These are phyloP conservation scores for Drosophila pseudoobscura DNA, from an alignment of 1,140 invertebrate genomes.

Conservation along the genomic window DNA sequence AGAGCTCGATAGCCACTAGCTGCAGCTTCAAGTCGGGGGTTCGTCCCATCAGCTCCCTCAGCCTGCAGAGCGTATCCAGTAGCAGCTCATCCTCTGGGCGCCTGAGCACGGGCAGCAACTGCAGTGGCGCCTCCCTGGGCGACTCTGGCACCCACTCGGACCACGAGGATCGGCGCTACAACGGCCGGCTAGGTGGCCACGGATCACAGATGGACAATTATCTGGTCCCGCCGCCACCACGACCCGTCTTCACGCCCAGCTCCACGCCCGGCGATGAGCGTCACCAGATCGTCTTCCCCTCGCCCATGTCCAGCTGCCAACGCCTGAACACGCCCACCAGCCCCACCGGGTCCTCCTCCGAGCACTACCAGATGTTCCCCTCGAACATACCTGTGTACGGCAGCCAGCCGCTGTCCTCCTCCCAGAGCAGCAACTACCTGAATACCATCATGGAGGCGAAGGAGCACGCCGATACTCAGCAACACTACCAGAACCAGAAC, in stretches of 20 bases:
- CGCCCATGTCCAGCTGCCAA: constrained; percentile 71
- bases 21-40: constrained; percentile 83
- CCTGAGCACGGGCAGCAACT: constrained; percentile 89
- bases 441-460: constrained; percentile 81
- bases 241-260: constrained; percentile 83
- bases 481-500: constrained; percentile 71
- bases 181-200: constrained; percentile 83
- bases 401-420: constrained; percentile 56
- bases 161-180: constrained; percentile 89
- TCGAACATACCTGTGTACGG: constrained; percentile 82
- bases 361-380: constrained; percentile 82
- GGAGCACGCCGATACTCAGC: constrained; percentile 59
- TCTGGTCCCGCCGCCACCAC: constrained; percentile 85
- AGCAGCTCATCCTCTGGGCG: constrained; percentile 89
- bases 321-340: constrained; percentile 78
- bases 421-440: constrained; percentile 71
- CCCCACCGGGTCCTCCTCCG: constrained; percentile 64
- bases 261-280: constrained; percentile 80
- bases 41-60: constrained; percentile 89
- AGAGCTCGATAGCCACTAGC: constrained; percentile 77
- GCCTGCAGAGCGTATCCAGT: constrained; percentile 89
- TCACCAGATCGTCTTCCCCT: constrained; percentile 75
- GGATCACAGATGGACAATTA: constrained; percentile 84
- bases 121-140: constrained; percentile 90
- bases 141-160: constrained; percentile 94